Evolutionary conservation across 2,888 invertebrate genomes (phyloP), one percentile per base, ranked within the genome.

Genomic region (Serripes groenlandicus): DNA sequence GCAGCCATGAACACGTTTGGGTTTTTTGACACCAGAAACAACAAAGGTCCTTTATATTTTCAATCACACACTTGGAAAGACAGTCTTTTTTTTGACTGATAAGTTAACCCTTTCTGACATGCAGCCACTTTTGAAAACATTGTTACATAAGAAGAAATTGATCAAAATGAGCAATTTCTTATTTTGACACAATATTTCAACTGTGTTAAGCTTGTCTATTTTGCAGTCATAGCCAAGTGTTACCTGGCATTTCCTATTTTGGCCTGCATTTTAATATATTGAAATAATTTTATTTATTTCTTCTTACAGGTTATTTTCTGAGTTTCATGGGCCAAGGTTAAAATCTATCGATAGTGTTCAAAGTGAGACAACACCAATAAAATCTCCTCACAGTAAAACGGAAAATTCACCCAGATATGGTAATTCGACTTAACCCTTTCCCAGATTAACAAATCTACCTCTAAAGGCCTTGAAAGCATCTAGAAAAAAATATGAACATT

Each of bases 341-440:
- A 66, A 66, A 42, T 42, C 37, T 28, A 26, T 35, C n/a, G 66
- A 66, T 26, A n/a, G 15, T 30, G 15, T 18, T 23, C 37, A 35
- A 26, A 23, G 23, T 35, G 66, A 66, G 1, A 35, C 26, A 11
- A 42, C 66, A 28, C 66, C 34, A 66, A 5, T 66, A 5, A 66
- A 66, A 21, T 66, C 42, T 4, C 66, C 66, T 11, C 23, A 23
- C 23, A 66, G 7, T 9, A 66, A 23, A 26, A 66, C 23, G 1
- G 66, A 66, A n/a, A 35, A 42, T 18, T 66, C 66, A 42, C 66
- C 66, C 11, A 66, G 66, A 66, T 66, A 42, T 66, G 66, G 66
- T 66, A 23, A n/a, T n/a, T n/a, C n/a, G n/a, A n/a, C n/a, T n/a
- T n/a, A n/a, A n/a, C n/a, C n/a, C n/a, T n/a, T n/a, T n/a, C n/a